These are phyloP conservation scores for Luscinia luscinia DNA, from an alignment of 2,797 vertebrate genomes.

Conservation along the genomic window DNA sequence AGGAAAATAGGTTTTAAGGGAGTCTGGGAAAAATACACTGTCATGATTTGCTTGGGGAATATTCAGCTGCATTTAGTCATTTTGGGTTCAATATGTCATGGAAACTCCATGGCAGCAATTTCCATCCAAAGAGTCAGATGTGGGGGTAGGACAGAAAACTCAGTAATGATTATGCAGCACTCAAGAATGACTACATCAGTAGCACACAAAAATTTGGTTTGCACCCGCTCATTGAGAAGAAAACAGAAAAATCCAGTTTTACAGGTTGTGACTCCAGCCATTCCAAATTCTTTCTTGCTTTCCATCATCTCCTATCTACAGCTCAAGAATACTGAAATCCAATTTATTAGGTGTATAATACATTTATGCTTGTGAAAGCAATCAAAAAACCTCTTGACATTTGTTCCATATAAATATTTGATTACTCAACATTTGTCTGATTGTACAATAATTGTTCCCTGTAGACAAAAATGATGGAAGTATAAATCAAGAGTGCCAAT, in stretches of 20 bases:
- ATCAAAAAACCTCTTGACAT: background rate
- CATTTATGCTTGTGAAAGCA: background rate
- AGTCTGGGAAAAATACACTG: background rate
- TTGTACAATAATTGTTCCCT: background rate
- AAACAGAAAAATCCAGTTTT: background rate
- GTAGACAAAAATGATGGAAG: background rate
- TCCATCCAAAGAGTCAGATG: background rate
- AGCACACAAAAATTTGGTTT: background rate
- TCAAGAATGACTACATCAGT: background rate
- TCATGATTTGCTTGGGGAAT: background rate
- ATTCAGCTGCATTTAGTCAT: background rate
- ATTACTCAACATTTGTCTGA: background rate
- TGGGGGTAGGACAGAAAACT: background rate
- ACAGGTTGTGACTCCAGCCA: background rate
- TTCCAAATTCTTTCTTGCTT: background rate
- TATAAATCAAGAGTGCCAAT: background rate
- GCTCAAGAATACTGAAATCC: background rate
- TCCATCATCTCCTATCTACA: background rate
- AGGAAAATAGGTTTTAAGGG: background rate
- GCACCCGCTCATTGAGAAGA: background rate
- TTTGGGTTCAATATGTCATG: background rate
- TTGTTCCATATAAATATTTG: background rate
- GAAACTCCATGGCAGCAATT: background rate
- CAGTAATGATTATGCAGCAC: background rate
- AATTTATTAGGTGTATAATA: background rate